Conservation (phyloP, 1,140 invertebrate genomes). For the Bombus waltoni region DNA sequence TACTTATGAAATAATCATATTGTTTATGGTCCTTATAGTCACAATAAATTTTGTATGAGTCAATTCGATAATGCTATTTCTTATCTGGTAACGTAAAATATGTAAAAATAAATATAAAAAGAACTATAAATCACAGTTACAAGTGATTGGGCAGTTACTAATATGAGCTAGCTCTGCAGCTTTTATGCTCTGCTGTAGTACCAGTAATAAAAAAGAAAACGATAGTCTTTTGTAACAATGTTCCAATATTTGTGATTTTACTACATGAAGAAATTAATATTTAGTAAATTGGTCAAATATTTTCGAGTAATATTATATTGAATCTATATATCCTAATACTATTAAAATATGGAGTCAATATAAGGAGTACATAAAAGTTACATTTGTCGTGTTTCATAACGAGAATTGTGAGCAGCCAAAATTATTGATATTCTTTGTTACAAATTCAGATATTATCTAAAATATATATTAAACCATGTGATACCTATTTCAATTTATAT, state of each 20-base stretch:
- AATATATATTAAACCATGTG: constrained; percentile 31
- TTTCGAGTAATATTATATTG: constrained; percentile 8
- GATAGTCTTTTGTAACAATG: not conserved
- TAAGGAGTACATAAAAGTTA: constrained; percentile 33
- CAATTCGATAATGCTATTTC: constrained; percentile 35
- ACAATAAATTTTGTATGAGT: constrained; percentile 48
- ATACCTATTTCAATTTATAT: constrained; percentile 27
- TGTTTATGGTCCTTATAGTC: constrained; percentile 46
- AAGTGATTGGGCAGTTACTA: constrained; percentile 47
- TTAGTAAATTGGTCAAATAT: constrained; percentile 31
- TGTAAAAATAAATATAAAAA: constrained; percentile 58
- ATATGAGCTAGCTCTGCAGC: constrained; percentile 33
- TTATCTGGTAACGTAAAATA: constrained; percentile 44
- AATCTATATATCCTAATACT: constrained; percentile 18
- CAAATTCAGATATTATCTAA: constrained; percentile 27
- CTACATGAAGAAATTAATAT: constrained; percentile 29
- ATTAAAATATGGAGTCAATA: constrained; percentile 19
- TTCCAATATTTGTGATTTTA: constrained; percentile 8
- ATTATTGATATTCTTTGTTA: constrained; percentile 6
- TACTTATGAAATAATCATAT: constrained; percentile 48
- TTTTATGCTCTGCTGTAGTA: constrained; percentile 16
- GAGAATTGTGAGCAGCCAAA: constrained; percentile 12
- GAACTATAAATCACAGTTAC: constrained; percentile 55
- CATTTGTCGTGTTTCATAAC: constrained; percentile 7
- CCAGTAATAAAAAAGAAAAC: not conserved